Conservation (phyloP, 2,888 invertebrate species). For the Drosophila pseudotalamancana region DNA sequence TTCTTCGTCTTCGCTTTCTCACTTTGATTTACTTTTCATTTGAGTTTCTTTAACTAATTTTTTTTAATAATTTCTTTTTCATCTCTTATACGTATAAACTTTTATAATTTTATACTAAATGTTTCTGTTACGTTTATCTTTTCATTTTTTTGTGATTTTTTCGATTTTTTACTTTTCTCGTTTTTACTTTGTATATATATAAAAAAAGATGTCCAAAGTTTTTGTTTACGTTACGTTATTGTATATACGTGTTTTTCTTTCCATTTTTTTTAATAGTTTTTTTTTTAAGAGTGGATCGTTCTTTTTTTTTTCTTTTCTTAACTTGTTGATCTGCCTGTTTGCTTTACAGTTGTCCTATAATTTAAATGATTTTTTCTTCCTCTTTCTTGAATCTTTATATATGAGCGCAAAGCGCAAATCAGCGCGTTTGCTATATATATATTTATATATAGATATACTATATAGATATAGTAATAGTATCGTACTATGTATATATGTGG, state of each 20-base stretch:
- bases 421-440: constrained; percentile 56
- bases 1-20: constrained; percentile 49
- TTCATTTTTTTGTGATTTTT: constrained; percentile 34
- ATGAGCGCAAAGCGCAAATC: constrained; percentile 69
- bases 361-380: constrained; percentile 72
- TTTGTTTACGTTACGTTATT: constrained; percentile 81
- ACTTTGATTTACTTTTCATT: constrained; percentile 71
- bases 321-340: constrained; percentile 61
- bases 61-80: constrained; percentile 61
- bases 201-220: constrained; percentile 82
- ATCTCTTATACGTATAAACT: constrained; percentile 82
- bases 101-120: constrained; percentile 83
- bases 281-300: constrained; percentile 52
- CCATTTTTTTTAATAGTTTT: constrained; percentile 35
- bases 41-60: constrained; percentile 78
- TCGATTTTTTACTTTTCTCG: constrained; percentile 34
- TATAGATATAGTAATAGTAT: constrained; percentile 67
- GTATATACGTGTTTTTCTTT: constrained; percentile 76
- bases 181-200: constrained; percentile 77
- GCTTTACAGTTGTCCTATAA: constrained; percentile 77
- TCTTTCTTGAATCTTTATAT: constrained; percentile 72
- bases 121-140: constrained; percentile 65
- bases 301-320: constrained; percentile 31
- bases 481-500: constrained; percentile 63
- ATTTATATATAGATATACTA: constrained; percentile 59